Conservation (phyloP, 2,888 invertebrate genomes). For the Dascillus cervinus region DNA sequence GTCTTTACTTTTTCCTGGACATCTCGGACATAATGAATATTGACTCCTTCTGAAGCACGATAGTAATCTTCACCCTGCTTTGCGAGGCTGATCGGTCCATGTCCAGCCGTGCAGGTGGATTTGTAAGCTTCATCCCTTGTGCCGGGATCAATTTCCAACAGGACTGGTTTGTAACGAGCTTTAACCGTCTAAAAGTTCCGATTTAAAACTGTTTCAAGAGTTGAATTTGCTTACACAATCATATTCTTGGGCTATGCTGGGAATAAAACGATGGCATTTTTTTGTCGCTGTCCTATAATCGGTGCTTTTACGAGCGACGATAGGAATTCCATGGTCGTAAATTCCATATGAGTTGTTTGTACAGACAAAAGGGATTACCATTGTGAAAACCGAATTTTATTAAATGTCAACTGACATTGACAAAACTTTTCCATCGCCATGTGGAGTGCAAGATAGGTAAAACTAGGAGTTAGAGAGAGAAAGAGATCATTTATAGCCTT, state of each 20-base stretch:
- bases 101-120: conserved; percentile 21
- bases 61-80: too few relatives aligned
- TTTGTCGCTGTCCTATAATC: conserved; percentile 34
- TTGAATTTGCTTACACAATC: conserved; percentile 33
- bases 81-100: too few relatives aligned
- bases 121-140: conserved; percentile 24
- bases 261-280: conserved; percentile 28
- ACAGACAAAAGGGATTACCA: conserved; percentile 24
- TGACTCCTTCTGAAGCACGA: too few relatives aligned
- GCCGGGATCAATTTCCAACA: conserved; percentile 22
- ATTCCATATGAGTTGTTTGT: conserved; percentile 28
- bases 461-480: too few relatives aligned
- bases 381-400: conserved; percentile 6
- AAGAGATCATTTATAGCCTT: too few relatives aligned
- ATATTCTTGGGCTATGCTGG: conserved; percentile 31
- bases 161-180: conserved; percentile 24
- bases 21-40: conserved; percentile 23
- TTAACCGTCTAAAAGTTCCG: conserved; percentile 30
- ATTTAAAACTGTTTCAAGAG: neutral
- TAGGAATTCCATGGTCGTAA: conserved; percentile 34
- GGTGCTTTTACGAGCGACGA: conserved; percentile 30
- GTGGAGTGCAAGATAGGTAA: too few relatives aligned
- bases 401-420: conserved; percentile 1
- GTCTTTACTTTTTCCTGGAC: conserved; percentile 30
- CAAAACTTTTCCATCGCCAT: conserved; percentile 1